Percentiles rank a stretch among this genome's conserved stretches.
These are phyloP conservation scores for Drosophila eohydei DNA, from an alignment of 2,888 invertebrate species.

Conservation along the genomic window DNA sequence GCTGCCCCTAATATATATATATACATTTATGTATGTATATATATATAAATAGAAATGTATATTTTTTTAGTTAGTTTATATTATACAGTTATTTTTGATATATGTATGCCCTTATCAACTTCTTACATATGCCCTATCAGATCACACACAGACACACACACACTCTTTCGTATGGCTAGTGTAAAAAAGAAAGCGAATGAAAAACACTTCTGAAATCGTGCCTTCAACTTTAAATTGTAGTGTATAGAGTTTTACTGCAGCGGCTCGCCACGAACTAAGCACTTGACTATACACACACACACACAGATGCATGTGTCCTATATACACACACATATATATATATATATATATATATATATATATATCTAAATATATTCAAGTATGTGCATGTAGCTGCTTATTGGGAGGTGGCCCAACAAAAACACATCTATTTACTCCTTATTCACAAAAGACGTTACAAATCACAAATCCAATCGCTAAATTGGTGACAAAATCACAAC, in stretches of 20 bases:
- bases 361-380: background rate
- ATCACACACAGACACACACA: conserved; percentile 10
- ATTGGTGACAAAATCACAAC: conserved; percentile 20
- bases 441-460: conserved; percentile 61
- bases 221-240: conserved; percentile 74
- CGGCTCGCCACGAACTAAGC: conserved; percentile 29
- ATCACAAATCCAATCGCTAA: conserved; percentile 30
- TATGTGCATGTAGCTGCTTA: conserved; percentile 16
- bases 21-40: background rate
- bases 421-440: conserved; percentile 32
- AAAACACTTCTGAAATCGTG: conserved; percentile 75
- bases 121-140: conserved; percentile 18
- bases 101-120: conserved; percentile 28
- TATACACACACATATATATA: background rate
- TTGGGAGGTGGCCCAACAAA: conserved; percentile 21
- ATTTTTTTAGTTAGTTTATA: conserved; percentile 50
- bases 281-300: conserved; percentile 32
- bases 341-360: background rate
- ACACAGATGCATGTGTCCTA: background rate
- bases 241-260: conserved; percentile 41
- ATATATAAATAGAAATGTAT: background rate
- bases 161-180: conserved; percentile 50
- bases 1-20: conserved; percentile 3
- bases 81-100: conserved; percentile 42
- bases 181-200: conserved; percentile 42